Evolutionary conservation across 30 jellyfish, hydroid and myxozoan species (phyloP), one percentile per base, ranked within the genome.

Genomic region (Aurelia sp.): DNA sequence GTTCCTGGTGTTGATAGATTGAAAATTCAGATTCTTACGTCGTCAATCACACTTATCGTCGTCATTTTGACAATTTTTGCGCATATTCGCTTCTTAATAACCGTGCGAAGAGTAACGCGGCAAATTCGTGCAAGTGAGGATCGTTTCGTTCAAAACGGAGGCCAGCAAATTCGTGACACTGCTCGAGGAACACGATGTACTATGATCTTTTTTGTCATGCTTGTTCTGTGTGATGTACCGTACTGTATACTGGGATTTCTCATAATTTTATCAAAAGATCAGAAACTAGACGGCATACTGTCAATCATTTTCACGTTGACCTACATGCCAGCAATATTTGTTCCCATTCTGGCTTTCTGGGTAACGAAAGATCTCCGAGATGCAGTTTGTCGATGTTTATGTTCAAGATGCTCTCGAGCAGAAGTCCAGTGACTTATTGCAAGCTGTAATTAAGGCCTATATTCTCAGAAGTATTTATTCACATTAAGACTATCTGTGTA

Each of bases 171-270:
- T 17, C 72, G 58, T 50, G 21, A 33, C 18, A 74, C 30, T 59
- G 6, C 48, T 4, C 17, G 60, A 74, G 85, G 85, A 60, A 53
- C 65, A 8, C 85, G 73, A 16, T 74, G 72, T 12, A 74, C 58
- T 2, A 22, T 31, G 30, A 53, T 53, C 13, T 57, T 60, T 22
- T 53, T 59, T 11, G 16, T 74, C 15, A 7, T 74, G 61, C 51
- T 53, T 6, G n/a, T 53, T 21, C 1, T 53, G 1, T 74, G 85
- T 20, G 73, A 74, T 22, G 23, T 74, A 0, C 85, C 85, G 15
- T 74, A 74, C 4, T 53, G 74, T 41, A 62, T 74, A 4, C 6
- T 53, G 31, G 19, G 58, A 44, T 5, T 44, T 5, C 55, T 44
- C 15, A 44, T 0, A 9, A 7, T 10, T 44, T 52, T 23, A 51